Percentiles rank a stretch among this genome's conserved stretches.
These are phyloP conservation scores for Protodeltote pygarga DNA, from an alignment of 2,888 invertebrate genomes.

Conservation along the genomic window DNA sequence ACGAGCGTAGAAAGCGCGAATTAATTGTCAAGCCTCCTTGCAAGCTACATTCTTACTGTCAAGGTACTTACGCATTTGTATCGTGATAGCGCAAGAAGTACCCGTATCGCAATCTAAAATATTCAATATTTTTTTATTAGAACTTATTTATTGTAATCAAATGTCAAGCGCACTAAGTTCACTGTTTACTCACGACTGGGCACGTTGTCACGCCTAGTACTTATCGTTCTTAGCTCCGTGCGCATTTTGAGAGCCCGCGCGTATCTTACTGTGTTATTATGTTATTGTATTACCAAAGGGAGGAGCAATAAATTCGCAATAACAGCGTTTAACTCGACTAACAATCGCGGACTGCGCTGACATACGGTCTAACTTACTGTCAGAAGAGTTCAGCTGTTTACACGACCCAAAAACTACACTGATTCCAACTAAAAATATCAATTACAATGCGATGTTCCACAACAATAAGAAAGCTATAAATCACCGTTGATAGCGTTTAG, in stretches of 20 bases:
- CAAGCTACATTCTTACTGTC: constrained; percentile 53
- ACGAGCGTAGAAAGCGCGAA: constrained; percentile 51
- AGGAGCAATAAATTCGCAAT: constrained; percentile 62
- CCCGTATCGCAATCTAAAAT: constrained; percentile 85
- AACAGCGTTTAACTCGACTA: constrained; percentile 70
- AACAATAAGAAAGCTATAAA: constrained; percentile 77
- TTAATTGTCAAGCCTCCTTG: constrained; percentile 52
- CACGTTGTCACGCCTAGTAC: constrained; percentile 79
- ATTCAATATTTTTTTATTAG: constrained; percentile 70
- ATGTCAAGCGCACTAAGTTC: constrained; percentile 43
- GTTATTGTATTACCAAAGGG: constrained; percentile 50
- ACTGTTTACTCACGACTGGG: constrained; percentile 79
- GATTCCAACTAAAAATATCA: constrained; percentile 85
- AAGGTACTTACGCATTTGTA: constrained; percentile 84
- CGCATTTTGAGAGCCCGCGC: constrained; percentile 65
- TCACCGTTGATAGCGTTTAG: constrained; percentile 72
- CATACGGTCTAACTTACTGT: constrained; percentile 76
- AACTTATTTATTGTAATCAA: constrained; percentile 44
- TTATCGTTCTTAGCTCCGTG: constrained; percentile 71
- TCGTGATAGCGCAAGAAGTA: constrained; percentile 84
- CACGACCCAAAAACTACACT: constrained; percentile 83
- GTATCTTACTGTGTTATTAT: constrained; percentile 46
- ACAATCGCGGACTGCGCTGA: constrained; percentile 78
- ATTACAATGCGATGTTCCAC: constrained; percentile 81
- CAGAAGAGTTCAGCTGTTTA: constrained; percentile 81